Evolutionary conservation across 2,888 invertebrate genomes (phyloP).

Genomic region (Ctenicera cuprea): DNA sequence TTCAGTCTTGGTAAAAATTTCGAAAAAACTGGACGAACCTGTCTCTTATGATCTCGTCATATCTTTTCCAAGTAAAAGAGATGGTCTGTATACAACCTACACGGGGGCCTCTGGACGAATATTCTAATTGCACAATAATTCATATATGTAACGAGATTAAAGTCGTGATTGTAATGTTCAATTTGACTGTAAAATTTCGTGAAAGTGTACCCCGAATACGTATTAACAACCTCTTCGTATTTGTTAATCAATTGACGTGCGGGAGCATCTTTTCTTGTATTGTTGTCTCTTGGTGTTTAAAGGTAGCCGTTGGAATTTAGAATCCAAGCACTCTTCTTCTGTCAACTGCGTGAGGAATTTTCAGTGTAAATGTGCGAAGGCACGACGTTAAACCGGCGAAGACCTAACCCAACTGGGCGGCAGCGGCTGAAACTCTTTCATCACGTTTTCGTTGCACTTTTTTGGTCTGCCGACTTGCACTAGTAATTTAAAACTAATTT

Average conservation of each 20-base stretch:
- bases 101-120: not conserved
- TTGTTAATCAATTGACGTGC: not conserved
- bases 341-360: constrained; percentile 40
- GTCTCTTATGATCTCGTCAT: not conserved
- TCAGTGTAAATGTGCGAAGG: constrained; percentile 39
- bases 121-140: constrained; percentile 26
- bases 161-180: not conserved
- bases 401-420: constrained; percentile 52
- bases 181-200: constrained; percentile 48
- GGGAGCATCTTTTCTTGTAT: not conserved
- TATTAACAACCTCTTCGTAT: not conserved
- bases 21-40: constrained; percentile 28
- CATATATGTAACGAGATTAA: constrained; percentile 36
- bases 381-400: constrained; percentile 38
- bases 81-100: not conserved
- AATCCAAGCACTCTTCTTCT: constrained; percentile 38
- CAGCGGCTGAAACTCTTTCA: constrained; percentile 60
- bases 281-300: constrained; percentile 32
- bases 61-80: not conserved
- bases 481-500: constrained; percentile 54
- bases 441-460: constrained; percentile 56
- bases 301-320: constrained; percentile 21
- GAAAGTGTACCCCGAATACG: constrained; percentile 38
- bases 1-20: not conserved
- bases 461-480: constrained; percentile 47